Evolutionary conservation across 2,797 vertebrate genomes (phyloP).

Genomic region (Bradypodion pumilum): DNA sequence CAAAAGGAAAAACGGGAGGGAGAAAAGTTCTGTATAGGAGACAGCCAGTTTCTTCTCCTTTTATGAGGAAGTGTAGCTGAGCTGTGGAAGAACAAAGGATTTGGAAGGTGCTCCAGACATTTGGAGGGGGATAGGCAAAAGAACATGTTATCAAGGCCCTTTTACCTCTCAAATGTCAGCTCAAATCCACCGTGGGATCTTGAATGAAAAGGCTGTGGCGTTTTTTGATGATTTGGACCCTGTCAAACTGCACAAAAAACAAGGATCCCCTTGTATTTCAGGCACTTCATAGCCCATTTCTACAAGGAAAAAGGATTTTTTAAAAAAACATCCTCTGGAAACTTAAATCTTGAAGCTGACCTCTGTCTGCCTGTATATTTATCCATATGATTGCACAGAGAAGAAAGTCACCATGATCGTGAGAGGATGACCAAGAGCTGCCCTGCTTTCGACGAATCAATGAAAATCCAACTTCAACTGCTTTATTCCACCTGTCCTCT

Average conservation of each 20-base stretch:
- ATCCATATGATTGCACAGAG: background rate
- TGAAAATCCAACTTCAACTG: constrained; percentile 49
- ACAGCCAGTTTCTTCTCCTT: constrained; percentile 25
- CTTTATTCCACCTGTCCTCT: constrained; percentile 30
- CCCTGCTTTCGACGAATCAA: constrained; percentile 48
- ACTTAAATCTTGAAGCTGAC: constrained; percentile 64
- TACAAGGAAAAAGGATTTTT: constrained; percentile 49
- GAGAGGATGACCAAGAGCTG: constrained; percentile 50
- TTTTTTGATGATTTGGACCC: constrained; percentile 49
- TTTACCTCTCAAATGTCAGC: constrained; percentile 61
- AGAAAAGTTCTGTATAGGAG: constrained; percentile 26
- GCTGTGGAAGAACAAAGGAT: constrained; percentile 30
- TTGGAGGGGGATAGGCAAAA: constrained; percentile 43
- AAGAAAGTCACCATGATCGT: constrained; percentile 46
- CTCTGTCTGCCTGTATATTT: constrained; percentile 55
- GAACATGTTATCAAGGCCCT: constrained; percentile 48
- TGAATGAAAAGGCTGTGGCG: constrained; percentile 53
- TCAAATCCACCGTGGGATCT: constrained; percentile 61
- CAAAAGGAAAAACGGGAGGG: constrained; percentile 38
- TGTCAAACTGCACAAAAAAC: constrained; percentile 61
- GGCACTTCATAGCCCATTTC: constrained; percentile 62
- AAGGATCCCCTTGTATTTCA: constrained; percentile 54
- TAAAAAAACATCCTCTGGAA: constrained; percentile 59
- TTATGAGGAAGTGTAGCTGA: constrained; percentile 46
- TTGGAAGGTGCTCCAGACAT: constrained; percentile 52